Base-by-base conservation (phyloP, 2,113 vertebrate species). In the Scartelaos histophorus region DNA sequence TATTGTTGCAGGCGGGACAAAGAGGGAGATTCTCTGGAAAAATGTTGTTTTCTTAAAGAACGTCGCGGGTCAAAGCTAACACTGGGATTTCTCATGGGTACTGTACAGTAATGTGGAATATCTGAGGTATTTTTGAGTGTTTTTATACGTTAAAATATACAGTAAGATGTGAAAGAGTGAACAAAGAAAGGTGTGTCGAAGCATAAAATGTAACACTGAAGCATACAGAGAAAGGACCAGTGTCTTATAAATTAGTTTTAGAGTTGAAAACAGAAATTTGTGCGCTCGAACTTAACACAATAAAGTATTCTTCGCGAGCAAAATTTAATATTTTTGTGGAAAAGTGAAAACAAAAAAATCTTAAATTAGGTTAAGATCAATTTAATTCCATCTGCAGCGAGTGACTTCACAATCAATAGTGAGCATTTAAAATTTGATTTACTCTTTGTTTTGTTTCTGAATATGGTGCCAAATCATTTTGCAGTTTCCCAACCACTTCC, bases 31-130 rank as follows among this genome's bases (percentile, higher is more conserved):
- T 70, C 29, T n/a, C 22, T 70, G 16, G 4, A 58, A 73, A 49
- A 29, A 68, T 47, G 49, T 25, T 35, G 38, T 76, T 73, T 70
- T 76, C 45, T 77, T 51, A 58, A 25, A 16, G 15, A 6, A 16
- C 3, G n/a, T 35, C 5, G 19, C 57, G 19, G 43, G 45, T 19
- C 10, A 70, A 56, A 58, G 72, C n/a, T 7, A 16, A 66, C 43
- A 7, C 21, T 13, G 38, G 46, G 46, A 46, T 9, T 83, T 82
- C 64, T 62, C 74, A 82, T 1, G 17, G 16, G 12, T 2, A 29
- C 1, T 54, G 15, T 17, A 3, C 34, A 35, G 13, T 17, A 5
- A 64, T 43, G 25, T 57, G 62, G n/a, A 35, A 4, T 38, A 74
- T 76, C 67, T 66, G 10, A 25, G 10, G 17, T 19, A 53, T 70